These are phyloP conservation scores for Batillaria attramentaria DNA, from an alignment of 1,140 invertebrate genomes.

Conservation along the genomic window DNA sequence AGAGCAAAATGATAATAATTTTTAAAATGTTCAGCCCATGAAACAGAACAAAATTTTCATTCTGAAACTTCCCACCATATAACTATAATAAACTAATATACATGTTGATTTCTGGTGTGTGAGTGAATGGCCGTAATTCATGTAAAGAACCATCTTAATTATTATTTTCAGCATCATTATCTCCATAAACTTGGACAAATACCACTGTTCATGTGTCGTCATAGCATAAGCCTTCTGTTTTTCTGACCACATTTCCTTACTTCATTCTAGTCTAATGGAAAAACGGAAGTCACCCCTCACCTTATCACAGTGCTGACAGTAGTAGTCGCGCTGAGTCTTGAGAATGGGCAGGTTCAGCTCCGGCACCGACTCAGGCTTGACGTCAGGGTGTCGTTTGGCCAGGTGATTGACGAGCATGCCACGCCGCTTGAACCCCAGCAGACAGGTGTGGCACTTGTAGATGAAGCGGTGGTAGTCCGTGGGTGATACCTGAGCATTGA, in stretches of 20 bases:
- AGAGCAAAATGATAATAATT: no score
- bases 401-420: constrained; percentile 91
- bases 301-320: constrained; percentile 90
- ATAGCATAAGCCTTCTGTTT: not conserved
- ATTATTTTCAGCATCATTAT: no score
- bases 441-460: constrained; percentile 86
- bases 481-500: constrained; percentile 79
- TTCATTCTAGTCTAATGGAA: not conserved
- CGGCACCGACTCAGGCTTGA: constrained; percentile 82
- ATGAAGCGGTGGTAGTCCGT: constrained; percentile 84
- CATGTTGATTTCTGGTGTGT: no score
- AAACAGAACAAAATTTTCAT: no score
- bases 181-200: not conserved
- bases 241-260: not conserved
- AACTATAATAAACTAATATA: no score
- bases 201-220: no score
- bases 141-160: no score
- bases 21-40: no score
- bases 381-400: constrained; percentile 86
- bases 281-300: no score
- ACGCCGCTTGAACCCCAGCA: constrained; percentile 86
- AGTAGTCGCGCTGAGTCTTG: constrained; percentile 85
- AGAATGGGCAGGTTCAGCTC: constrained; percentile 88
- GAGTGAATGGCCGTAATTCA: no score
- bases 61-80: no score